Evolutionary conservation across 2,888 invertebrate species (phyloP).

Genomic region (Spodoptera littoralis): DNA sequence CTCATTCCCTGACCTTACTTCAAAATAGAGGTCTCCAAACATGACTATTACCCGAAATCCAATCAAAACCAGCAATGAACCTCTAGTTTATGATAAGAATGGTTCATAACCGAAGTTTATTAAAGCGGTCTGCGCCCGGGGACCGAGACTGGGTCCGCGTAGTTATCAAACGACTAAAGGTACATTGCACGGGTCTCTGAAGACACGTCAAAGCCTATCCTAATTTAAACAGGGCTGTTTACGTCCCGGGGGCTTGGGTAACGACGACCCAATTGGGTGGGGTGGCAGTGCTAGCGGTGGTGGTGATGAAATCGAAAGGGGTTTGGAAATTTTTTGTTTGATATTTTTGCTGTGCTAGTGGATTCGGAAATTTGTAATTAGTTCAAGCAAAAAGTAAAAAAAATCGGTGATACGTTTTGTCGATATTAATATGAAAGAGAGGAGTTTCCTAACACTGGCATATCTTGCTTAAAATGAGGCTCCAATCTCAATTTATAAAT

Average conservation of each 20-base stretch:
- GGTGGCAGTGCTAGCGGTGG: constrained; percentile 54
- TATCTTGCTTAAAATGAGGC: too few relatives aligned
- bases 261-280: constrained; percentile 54
- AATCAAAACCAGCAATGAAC: constrained; percentile 30
- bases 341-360: neutral
- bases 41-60: constrained; percentile 18
- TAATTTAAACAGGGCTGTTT: constrained; percentile 86
- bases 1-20: too few relatives aligned
- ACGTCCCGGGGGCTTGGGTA: constrained; percentile 75
- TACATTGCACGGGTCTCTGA: constrained; percentile 63
- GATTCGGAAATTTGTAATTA: too few relatives aligned
- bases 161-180: constrained; percentile 64
- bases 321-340: neutral
- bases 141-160: constrained; percentile 38
- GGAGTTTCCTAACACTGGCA: too few relatives aligned
- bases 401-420: too few relatives aligned
- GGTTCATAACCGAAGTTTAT: constrained; percentile 45
- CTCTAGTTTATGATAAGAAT: constrained; percentile 28
- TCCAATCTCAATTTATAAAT: too few relatives aligned
- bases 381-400: too few relatives aligned
- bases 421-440: too few relatives aligned
- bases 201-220: constrained; percentile 86
- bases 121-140: constrained; percentile 38
- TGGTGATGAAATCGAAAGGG: constrained; percentile 5
- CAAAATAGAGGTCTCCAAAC: neutral